phyloP scores from a whole-genome alignment of 2,113 vertebrate species.

The Pelodiscus sinensis region DNA sequence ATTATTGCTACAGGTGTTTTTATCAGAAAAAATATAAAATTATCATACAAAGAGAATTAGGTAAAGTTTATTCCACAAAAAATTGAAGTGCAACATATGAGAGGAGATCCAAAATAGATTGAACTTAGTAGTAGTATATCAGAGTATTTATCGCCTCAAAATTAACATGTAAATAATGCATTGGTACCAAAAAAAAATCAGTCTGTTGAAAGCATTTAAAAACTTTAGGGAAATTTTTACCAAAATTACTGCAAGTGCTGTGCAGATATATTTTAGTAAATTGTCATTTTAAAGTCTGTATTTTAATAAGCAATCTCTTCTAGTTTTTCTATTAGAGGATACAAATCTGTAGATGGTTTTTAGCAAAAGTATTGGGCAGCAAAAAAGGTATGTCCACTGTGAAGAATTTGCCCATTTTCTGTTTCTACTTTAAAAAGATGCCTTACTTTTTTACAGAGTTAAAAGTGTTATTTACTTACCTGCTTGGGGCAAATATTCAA shows the following conservation, averaged over 20 bases:
- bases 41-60: background rate
- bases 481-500: background rate
- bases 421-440: background rate
- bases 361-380: conserved; percentile 29
- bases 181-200: conserved; percentile 1
- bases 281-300: background rate
- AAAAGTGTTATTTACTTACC: conserved; percentile 20
- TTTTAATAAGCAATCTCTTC: background rate
- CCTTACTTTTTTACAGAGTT: conserved; percentile 8
- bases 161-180: conserved; percentile 53
- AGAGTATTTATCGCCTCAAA: conserved; percentile 6
- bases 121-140: conserved; percentile 28
- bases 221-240: conserved; percentile 18
- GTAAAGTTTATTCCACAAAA: conserved; percentile 12
- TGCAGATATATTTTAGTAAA: background rate
- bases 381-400: background rate
- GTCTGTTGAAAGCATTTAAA: conserved; percentile 25
- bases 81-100: conserved; percentile 29
- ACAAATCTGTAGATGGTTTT: background rate
- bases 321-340: background rate
- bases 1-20: conserved; percentile 35
- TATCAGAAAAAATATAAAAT: background rate
- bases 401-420: conserved; percentile 31
- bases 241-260: background rate
- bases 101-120: background rate